These are phyloP conservation scores for Micronycteris hirsuta DNA, from an alignment of 2,113 vertebrate genomes.

Conservation along the genomic window DNA sequence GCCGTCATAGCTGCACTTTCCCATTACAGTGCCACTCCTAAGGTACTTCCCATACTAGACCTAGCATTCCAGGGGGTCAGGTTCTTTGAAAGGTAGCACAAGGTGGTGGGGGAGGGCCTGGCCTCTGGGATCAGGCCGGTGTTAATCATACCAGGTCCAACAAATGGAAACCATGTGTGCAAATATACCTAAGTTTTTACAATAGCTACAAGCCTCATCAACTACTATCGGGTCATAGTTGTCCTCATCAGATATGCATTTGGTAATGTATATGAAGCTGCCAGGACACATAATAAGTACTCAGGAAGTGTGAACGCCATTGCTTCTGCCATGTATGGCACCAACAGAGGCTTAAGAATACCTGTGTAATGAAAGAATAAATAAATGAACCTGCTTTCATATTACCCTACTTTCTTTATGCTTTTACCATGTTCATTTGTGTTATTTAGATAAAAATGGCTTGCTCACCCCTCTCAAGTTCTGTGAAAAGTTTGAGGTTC, in stretches of 20 bases:
- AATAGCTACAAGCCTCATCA: neutral
- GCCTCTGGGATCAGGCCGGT: neutral
- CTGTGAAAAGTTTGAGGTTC: neutral
- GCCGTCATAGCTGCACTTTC: neutral
- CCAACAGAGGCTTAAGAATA: neutral
- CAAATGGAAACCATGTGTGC: neutral
- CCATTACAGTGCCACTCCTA: accelerated
- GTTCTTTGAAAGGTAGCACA: neutral
- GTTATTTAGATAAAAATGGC: neutral
- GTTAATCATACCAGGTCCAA: neutral
- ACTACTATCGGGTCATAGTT: neutral
- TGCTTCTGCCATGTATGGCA: neutral
- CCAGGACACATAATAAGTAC: neutral
- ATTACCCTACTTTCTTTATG: neutral
- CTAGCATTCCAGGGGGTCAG: neutral
- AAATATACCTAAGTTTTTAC: neutral
- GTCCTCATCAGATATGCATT: neutral
- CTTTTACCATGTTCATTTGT: neutral
- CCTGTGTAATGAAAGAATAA: neutral
- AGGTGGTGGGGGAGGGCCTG: no score
- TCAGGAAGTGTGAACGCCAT: neutral
- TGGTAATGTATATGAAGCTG: neutral
- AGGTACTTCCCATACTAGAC: neutral
- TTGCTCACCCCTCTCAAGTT: neutral
- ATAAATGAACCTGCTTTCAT: neutral